Base-by-base conservation (phyloP, 2,797 vertebrate genomes). In the Triplophysa bombifrons region DNA sequence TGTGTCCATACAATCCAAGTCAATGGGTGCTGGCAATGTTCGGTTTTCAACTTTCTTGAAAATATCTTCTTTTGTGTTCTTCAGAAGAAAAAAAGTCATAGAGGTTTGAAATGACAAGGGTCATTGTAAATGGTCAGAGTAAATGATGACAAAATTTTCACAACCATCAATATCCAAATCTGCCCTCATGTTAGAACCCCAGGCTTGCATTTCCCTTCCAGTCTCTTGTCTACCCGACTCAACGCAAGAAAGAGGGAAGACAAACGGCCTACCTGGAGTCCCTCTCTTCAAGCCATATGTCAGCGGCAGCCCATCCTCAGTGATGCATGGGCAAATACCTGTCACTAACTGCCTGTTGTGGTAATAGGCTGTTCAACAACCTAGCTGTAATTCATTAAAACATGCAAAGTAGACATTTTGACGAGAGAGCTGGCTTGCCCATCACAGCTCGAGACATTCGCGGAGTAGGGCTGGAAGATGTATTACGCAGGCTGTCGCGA, bases 401-500 rank as follows among this genome's bases (percentile, higher is more conserved):
- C 81, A 84, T 84, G 82, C 68, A 86, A 81, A 88, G 70, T 58
- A 84, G 82, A 78, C 84, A 78, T 74, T 66, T 71, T 46, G 60
- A 76, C 22, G 50, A 77, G 60, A 60, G 55, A 80, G 74, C 80
- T 34, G 72, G 74, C 68, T 44, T 84, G 80, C 82, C 79, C 80
- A 86, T 87, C 69, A 86, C 61, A 82, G 66, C 81, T 85, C 80
- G 82, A 76, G 76, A 76, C 11, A 61, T 72, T 51, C 41, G 58
- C 72, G 16, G 68, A 27, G 84, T 56, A 77, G 72, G 85, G 79
- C 86, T 84, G 77, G 87, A 88, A 89, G 88, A 90, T 86, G 83
- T 88, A 87, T 87, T 84, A 84, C 81, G 58, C 79, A 51, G 80
- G 78, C 85, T 84, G 83, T 85, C 80, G 74, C 83, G 91, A 93